A percentile compares a stretch with the other conserved stretches of the same genome.
Conservation (phyloP, 2,797 vertebrate genomes). For the Acipenser ruthenus region DNA sequence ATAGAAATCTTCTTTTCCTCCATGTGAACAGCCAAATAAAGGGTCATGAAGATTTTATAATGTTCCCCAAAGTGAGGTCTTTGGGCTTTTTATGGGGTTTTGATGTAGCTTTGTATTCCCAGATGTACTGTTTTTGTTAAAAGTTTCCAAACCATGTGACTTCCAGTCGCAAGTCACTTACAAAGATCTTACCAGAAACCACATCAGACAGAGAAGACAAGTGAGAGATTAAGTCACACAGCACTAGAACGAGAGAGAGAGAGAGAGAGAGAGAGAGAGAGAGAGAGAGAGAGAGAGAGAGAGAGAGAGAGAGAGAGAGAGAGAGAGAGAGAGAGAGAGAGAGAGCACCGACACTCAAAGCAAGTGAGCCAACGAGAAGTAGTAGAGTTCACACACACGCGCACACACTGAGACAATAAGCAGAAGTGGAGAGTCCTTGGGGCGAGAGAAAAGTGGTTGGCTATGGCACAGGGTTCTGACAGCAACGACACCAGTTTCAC, state of each 20-base stretch:
- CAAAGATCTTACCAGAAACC: conserved; percentile 76
- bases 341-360: conserved; percentile 35
- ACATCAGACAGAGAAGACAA: conserved; percentile 63
- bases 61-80: too few relatives aligned
- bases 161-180: conserved; percentile 75
- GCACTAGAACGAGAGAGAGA: conserved; percentile 10
- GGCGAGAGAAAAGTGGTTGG: conserved; percentile 40
- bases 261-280: conserved; percentile 33
- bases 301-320: neutral
- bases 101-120: conserved; percentile 50
- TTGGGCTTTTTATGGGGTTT: conserved; percentile 50
- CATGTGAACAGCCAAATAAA: too few relatives aligned
- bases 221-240: conserved; percentile 16
- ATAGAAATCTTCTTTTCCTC: too few relatives aligned
- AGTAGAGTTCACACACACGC: conserved; percentile 24
- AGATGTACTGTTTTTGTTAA: conserved; percentile 35
- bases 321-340: neutral
- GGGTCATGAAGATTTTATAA: too few relatives aligned
- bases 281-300: neutral
- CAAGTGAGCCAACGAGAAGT: conserved; percentile 4
- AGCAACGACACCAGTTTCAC: conserved; percentile 85
- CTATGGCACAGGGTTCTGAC: conserved; percentile 94
- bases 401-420: conserved; percentile 33
- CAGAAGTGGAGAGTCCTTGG: conserved; percentile 36
- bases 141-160: conserved; percentile 91